Evolutionary conservation across 2,113 vertebrate species (phyloP), one percentile per base, ranked within the genome.

Genomic region (Balaeniceps rex): DNA sequence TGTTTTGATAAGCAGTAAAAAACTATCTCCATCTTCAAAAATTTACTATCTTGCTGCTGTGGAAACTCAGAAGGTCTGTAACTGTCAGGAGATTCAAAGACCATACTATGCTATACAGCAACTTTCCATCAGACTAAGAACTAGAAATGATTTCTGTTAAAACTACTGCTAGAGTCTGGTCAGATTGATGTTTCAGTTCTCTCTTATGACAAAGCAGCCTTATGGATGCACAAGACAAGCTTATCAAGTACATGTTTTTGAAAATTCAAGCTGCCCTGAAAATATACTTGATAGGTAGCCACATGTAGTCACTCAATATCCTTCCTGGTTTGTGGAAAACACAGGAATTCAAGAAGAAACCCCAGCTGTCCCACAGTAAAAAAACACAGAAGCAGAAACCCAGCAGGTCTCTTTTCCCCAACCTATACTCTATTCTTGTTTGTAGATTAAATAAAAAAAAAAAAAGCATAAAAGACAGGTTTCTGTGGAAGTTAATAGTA

Each of bases 191-290:
- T 11, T 65, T 61, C 34, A 7, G 34, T 6, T 47, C 63, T 75
- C 51, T 14, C 15, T 57, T 5, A 33, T 4, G 11, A 42, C 40
- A 65, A 86, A 83, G 31, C 24, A n/a, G 19, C n/a, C 11, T 54
- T 6, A 47, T 1, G 25, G 58, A 5, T 2, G 17, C 4, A 3
- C 54, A 42, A 34, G 12, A 5, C 6, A 33, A 47, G n/a, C 15
- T 71, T 2, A 54, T 9, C 18, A 47, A 76, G 31, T 10, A 24
- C 0, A 0, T 1, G 29, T 13, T 9, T 23, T 47, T 29, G 16
- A 65, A 90, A 79, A 74, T 11, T 36, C 24, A 23, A 63, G 24
- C 5, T 74, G 40, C 10, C 36, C 55, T 79, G 74, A 55, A 49
- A 82, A 44, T 11, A 10, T 6, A 42, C 11, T 24, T 7, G 19